Percentiles rank a stretch among this genome's conserved stretches.
Conservation (phyloP, 2,113 vertebrate species). For the Coracopsis vasa region DNA sequence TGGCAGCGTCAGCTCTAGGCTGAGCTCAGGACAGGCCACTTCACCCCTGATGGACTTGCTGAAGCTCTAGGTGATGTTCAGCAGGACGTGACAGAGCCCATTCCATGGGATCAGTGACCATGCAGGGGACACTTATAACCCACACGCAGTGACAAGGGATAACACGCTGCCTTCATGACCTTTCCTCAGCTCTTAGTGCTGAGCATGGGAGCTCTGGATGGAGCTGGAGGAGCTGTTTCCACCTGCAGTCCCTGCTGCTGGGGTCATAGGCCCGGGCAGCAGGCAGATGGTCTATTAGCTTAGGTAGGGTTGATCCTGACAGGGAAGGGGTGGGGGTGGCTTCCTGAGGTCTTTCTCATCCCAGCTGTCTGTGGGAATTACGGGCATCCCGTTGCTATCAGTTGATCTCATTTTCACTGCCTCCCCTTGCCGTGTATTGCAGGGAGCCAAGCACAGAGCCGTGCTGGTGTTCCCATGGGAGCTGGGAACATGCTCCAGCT, state of each 20-base stretch:
- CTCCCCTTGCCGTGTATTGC: background rate
- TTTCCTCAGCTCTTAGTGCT: background rate
- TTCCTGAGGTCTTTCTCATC: background rate
- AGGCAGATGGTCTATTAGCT: background rate
- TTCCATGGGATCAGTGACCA: rapidly evolving
- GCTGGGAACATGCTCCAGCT: background rate
- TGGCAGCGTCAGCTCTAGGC: background rate
- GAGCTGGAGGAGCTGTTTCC: background rate
- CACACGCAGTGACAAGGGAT: rapidly evolving
- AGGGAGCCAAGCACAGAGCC: background rate
- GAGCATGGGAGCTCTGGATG: background rate
- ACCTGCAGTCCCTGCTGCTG: background rate
- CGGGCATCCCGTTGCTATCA: background rate
- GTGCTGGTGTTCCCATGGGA: rapidly evolving
- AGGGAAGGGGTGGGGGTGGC: background rate
- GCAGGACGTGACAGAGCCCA: background rate
- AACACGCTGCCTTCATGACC: background rate
- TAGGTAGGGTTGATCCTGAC: background rate
- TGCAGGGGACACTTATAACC: background rate
- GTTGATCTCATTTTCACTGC: background rate
- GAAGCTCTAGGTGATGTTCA: background rate
- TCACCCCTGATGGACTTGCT: background rate
- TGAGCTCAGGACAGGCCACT: background rate
- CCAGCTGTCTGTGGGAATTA: slow-evolving; percentile 19
- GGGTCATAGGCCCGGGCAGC: background rate